Base-by-base conservation (phyloP, 2,113 vertebrate genomes). In the Shinisaurus crocodilurus region DNA sequence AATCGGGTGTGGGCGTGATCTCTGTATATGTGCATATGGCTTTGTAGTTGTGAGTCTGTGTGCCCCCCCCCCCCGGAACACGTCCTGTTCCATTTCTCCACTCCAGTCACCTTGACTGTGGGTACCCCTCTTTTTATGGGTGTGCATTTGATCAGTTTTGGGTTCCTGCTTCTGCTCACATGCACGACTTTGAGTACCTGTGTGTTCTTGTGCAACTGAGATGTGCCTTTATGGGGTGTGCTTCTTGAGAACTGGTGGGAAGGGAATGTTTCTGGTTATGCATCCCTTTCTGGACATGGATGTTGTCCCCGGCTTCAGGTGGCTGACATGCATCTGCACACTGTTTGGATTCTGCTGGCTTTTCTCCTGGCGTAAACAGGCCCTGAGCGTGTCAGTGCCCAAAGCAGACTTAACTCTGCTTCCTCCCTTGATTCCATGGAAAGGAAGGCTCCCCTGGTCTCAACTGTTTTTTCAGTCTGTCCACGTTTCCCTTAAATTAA, bases 401-500 rank as follows among this genome's bases (percentile, higher is more conserved):
- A 6, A 57, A 7, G 15, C n/a, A n/a, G n/a, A n/a, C n/a, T n/a
- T n/a, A n/a, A 43, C 29, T 48, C 37, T 45, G 32, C 48, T n/a
- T 60, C 63, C 82, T 45, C 48, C 81, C 27, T 69, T 32, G 18
- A 65, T 80, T n/a, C n/a, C 16, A 60, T 23, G 40, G 80, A 76
- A 88, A 67, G 80, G 70, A 76, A 84, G 86, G 13, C n/a, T 69
- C 63, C 63, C 6, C 37, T 74, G 63, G 45, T 12, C 76, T 48
- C 65, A 23, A 4, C 67, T 65, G 77, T 50, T 88, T 88, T 75
- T 84, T 48, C 86, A 85, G 86, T 79, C 74, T 88, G 69, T 72
- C 83, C 87, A 57, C 43, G 20, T 91, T 70, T 72, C 90, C 63
- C 45, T n/a, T 83, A 91, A 80, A 37, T 91, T 84, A 37, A 91